A percentile compares a stretch with the other conserved stretches of the same genome.
These are phyloP conservation scores for Lathronympha strigana DNA, from an alignment of 2,888 invertebrate genomes.

Conservation along the genomic window DNA sequence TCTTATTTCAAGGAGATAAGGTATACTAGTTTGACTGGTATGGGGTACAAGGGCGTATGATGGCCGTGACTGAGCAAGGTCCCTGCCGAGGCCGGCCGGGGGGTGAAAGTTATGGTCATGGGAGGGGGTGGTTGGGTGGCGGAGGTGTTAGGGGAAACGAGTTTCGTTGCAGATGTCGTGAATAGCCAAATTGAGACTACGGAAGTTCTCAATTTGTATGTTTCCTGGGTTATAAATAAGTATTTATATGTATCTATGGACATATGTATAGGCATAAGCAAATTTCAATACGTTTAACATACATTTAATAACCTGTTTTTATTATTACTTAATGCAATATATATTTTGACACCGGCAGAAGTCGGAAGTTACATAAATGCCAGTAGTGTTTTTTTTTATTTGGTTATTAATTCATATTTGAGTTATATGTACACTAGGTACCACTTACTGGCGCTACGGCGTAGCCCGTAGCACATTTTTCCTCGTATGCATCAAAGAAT, in stretches of 20 bases:
- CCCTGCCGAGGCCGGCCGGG: slow-evolving; percentile 21
- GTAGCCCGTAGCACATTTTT: neutral
- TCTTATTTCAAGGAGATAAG: neutral
- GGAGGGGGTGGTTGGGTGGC: neutral
- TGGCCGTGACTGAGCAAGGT: slow-evolving; percentile 38
- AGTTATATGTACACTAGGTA: neutral
- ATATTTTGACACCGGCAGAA: no score
- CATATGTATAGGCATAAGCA: no score
- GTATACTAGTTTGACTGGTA: neutral
- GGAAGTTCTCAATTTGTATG: neutral
- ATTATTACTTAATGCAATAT: no score
- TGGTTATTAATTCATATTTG: no score
- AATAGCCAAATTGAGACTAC: neutral
- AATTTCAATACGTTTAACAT: no score
- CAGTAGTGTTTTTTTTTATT: no score
- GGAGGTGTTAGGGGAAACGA: neutral
- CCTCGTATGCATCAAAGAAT: no score
- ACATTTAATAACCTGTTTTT: no score
- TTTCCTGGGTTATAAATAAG: no score
- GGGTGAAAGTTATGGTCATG: slow-evolving; percentile 19
- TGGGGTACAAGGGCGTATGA: slow-evolving; percentile 26
- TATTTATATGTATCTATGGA: no score
- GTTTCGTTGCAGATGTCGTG: slow-evolving; percentile 2
- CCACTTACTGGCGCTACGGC: neutral
- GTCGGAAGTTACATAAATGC: no score